Conservation (phyloP, 2,888 invertebrate species). For the Eurytoma adleriae region DNA sequence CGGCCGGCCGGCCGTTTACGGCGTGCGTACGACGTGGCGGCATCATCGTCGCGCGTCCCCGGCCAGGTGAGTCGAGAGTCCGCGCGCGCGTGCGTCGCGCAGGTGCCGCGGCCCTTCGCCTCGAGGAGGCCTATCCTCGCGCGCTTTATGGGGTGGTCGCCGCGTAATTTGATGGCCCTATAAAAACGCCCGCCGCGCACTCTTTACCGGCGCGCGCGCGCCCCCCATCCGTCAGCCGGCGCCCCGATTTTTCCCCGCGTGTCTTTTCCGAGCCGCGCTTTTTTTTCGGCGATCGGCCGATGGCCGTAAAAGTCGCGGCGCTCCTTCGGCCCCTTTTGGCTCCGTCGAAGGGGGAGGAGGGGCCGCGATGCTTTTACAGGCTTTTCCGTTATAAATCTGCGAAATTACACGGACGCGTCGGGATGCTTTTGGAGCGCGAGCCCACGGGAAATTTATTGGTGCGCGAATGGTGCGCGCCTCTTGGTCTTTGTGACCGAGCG, state of each 20-base stretch:
- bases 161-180: constrained; percentile 76
- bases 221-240: constrained; percentile 59
- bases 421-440: constrained; percentile 12
- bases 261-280: constrained; percentile 45
- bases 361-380: constrained; percentile 26
- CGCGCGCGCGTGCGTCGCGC: constrained; percentile 12
- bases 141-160: constrained; percentile 75
- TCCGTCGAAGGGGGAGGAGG: constrained; percentile 45
- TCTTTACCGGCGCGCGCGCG: constrained; percentile 70
- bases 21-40: constrained; percentile 44
- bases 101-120: not conserved
- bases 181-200: constrained; percentile 75
- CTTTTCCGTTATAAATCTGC: constrained; percentile 49
- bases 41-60: not conserved
- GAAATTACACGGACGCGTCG: constrained; percentile 23
- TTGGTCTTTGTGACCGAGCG: too few species aligned
- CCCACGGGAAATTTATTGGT: constrained; percentile 21
- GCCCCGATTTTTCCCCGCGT: constrained; percentile 64
- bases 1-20: constrained; percentile 40
- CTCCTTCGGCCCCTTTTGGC: constrained; percentile 54
- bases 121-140: constrained; percentile 21
- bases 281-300: not conserved
- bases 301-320: constrained; percentile 58
- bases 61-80: constrained; percentile 43
- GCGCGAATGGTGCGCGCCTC: not conserved